Evolutionary conservation across 2,888 invertebrate species (phyloP).

Genomic region (Volucella inanis): DNA sequence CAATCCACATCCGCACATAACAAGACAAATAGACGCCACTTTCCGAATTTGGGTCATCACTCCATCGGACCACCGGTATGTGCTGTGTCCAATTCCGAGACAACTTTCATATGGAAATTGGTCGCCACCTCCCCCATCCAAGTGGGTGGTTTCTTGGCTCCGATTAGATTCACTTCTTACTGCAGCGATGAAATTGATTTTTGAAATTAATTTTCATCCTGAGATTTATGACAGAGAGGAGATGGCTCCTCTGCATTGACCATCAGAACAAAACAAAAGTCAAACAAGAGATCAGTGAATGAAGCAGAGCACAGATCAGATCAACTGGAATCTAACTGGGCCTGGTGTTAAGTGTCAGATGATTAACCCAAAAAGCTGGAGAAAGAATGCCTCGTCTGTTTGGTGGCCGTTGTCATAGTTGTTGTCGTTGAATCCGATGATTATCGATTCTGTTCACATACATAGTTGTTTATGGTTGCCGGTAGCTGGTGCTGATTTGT

Average conservation of each 20-base stretch:
- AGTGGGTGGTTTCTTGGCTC: conserved; percentile 24
- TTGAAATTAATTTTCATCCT: conserved; percentile 20
- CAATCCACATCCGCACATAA: neutral
- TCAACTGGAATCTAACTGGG: conserved; percentile 51
- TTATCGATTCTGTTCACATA: conserved; percentile 69
- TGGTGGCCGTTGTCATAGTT: neutral
- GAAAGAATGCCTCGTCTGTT: conserved; percentile 37
- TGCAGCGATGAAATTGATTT: conserved; percentile 44
- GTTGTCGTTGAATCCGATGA: neutral
- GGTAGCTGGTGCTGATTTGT: conserved; percentile 28
- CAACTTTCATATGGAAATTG: conserved; percentile 53
- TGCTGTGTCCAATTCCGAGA: conserved; percentile 6
- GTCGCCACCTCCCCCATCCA: conserved; percentile 15
- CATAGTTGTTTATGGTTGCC: conserved; percentile 1
- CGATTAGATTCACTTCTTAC: conserved; percentile 14
- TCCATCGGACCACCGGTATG: neutral
- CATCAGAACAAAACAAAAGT: neutral
- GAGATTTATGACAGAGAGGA: conserved; percentile 12
- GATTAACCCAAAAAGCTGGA: conserved; percentile 58
- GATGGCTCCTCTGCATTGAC: neutral
- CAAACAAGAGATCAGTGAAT: conserved; percentile 1
- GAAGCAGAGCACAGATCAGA: conserved; percentile 31
- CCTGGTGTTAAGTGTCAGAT: conserved; percentile 67
- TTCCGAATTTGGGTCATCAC: conserved; percentile 30
- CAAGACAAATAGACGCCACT: neutral